phyloP scores from a whole-genome alignment of 1,140 invertebrate species.

The Brachionus asplanchnoidis region DNA sequence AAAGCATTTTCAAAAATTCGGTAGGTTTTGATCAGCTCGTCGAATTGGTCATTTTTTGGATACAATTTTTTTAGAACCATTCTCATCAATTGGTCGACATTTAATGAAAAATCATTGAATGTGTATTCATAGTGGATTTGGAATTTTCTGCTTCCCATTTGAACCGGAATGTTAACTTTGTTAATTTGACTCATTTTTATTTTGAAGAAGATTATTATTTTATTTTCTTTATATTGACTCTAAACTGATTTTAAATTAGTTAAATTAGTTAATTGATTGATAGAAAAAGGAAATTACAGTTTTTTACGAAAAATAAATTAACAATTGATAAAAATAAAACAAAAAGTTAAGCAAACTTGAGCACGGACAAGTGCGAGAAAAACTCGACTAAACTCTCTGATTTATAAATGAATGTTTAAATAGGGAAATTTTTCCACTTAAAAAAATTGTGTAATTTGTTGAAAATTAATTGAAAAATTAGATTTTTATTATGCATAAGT shows the following conservation, averaged over 20 bases:
- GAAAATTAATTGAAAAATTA: background rate
- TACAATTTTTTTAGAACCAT: background rate
- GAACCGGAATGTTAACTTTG: background rate
- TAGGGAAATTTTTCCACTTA: background rate
- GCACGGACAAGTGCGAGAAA: background rate
- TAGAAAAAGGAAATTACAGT: background rate
- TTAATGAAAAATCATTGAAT: background rate
- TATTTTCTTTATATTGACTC: background rate
- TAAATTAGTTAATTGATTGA: background rate
- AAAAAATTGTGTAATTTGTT: background rate
- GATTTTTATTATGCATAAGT: background rate
- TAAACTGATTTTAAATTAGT: background rate
- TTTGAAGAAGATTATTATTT: background rate
- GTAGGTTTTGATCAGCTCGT: background rate
- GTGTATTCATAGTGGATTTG: background rate
- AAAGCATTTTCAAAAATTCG: conserved; percentile 1
- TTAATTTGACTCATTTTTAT: conserved; percentile 1
- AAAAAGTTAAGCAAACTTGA: background rate
- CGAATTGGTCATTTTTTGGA: background rate
- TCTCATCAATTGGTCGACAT: background rate
- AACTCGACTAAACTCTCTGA: background rate
- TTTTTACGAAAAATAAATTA: background rate
- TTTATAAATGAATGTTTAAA: background rate
- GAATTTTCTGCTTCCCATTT: conserved; percentile 8
- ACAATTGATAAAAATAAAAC: background rate